phyloP scores from a whole-genome alignment of 37 sponge, comb jelly and placozoan species.

The Diacarnus erythraeanus region DNA sequence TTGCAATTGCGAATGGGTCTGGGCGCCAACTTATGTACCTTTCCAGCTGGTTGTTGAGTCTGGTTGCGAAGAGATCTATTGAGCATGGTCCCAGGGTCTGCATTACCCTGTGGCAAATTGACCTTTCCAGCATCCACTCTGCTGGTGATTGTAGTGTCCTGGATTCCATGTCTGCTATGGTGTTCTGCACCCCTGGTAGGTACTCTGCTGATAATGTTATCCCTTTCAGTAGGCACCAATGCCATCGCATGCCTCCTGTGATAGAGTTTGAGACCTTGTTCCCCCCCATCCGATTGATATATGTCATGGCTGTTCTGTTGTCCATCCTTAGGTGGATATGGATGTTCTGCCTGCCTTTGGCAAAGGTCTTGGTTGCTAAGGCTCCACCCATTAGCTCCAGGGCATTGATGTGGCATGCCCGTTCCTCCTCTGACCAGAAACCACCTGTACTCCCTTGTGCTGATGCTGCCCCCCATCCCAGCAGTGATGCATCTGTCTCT shows the following conservation, averaged over 20 bases:
- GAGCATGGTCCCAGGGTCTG: slow-evolving; percentile 14
- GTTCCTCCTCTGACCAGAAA: slow-evolving; percentile 42
- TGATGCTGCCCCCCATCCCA: slow-evolving; percentile 38
- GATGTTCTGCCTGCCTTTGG: slow-evolving; percentile 8
- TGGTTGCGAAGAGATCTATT: slow-evolving; percentile 50
- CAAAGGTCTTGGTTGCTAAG: slow-evolving; percentile 46
- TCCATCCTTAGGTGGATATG: slow-evolving; percentile 38
- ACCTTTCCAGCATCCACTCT: slow-evolving; percentile 37
- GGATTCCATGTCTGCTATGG: slow-evolving; percentile 32
- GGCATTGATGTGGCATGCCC: slow-evolving; percentile 42
- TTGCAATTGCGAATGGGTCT: slow-evolving; percentile 42
- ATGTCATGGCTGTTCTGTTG: slow-evolving; percentile 47
- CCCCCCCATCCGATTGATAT: slow-evolving; percentile 56
- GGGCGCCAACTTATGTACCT: slow-evolving; percentile 47
- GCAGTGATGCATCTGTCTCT: slow-evolving; percentile 42
- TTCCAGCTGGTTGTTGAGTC: slow-evolving; percentile 49
- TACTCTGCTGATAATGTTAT: slow-evolving; percentile 42
- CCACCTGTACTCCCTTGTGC: slow-evolving; percentile 6
- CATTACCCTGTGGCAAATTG: neutral
- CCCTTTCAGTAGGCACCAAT: slow-evolving; percentile 49
- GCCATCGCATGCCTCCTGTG: slow-evolving; percentile 26
- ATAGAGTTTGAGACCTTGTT: slow-evolving; percentile 4
- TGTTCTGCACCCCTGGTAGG: slow-evolving; percentile 39
- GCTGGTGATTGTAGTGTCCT: slow-evolving; percentile 1
- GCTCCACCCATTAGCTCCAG: slow-evolving; percentile 55